These are phyloP conservation scores for Microdon myrmicae DNA, from an alignment of 2,888 invertebrate species.

Conservation along the genomic window DNA sequence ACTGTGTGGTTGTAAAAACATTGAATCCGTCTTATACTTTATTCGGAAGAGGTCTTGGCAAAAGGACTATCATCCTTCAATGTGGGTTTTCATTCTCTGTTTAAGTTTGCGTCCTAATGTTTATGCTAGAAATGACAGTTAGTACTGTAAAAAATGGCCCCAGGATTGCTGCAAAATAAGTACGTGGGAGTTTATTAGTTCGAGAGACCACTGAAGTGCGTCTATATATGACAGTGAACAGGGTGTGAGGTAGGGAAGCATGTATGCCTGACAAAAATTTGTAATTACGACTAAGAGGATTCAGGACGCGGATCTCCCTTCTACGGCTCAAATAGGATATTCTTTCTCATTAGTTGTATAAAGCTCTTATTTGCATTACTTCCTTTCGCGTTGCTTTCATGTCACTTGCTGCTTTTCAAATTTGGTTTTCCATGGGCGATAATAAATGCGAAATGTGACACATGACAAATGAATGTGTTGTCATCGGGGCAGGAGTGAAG, in stretches of 20 bases:
- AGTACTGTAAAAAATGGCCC: no score
- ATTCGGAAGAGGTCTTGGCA: no score
- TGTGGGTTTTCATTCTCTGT: no score
- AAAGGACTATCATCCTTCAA: no score
- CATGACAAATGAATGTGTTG: slow-evolving; percentile 25
- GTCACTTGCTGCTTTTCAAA: slow-evolving; percentile 14
- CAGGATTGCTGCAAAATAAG: no score
- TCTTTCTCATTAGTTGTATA: slow-evolving; percentile 32
- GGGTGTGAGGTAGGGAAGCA: no score
- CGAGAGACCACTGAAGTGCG: slow-evolving; percentile 21
- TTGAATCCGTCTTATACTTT: no score
- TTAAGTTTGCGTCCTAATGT: no score
- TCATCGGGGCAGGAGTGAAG: not conserved
- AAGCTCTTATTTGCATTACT: slow-evolving; percentile 13
- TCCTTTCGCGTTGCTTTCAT: no score
- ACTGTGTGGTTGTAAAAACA: no score
- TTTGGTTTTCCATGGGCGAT: slow-evolving; percentile 14
- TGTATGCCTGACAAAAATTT: slow-evolving; percentile 17
- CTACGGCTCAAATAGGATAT: slow-evolving; percentile 21
- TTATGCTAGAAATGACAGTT: no score
- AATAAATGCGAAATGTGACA: slow-evolving; percentile 25
- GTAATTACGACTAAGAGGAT: slow-evolving; percentile 17
- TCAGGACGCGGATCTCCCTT: slow-evolving; percentile 16
- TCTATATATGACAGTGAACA: no score
- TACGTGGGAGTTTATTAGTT: slow-evolving; percentile 30